Base-by-base conservation (phyloP, 2,888 invertebrate species). In the Habrosyne pyritoides region DNA sequence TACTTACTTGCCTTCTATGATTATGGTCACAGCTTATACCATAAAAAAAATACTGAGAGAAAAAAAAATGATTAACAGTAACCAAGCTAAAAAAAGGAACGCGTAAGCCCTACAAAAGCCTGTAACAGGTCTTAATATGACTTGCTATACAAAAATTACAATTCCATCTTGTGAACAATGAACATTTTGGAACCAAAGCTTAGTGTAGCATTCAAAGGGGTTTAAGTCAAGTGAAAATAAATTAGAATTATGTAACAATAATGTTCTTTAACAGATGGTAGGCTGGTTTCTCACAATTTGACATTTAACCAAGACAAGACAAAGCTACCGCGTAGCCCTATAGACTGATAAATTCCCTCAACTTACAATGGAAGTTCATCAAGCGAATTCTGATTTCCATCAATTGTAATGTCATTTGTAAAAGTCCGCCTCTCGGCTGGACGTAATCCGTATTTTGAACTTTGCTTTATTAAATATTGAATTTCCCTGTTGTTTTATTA, bases 221-320 rank as follows among this genome's bases (percentile, higher is more conserved):
- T 24, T 24, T 24, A 42, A 42, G 42, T 42, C 18, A 42, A 42
- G 42, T 14, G 42, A 18, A 18, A 18, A 18, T 42, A 18, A 42
- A 42, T 42, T 1, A 18, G 18, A 42, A 42, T 42, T 42, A 42
- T 7, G 18, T 42, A 42, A 42, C 42, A 42, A 42, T 18, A 18
- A 42, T 42, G 42, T 18, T 18, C 7, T 36, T 36, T 36, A 36
- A 6, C 14, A 36, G 36, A 18, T 42, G 18, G 42, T 42, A 42
- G 42, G 42, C 14, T 42, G 42, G 42, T 42, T 42, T 42, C 42
- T 42, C 42, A 42, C 42, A 42, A 42, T 42, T 14, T 42, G 14
- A 42, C 42, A 18, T 42, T 7, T 18, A 42, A 18, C 36, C 36
- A 42, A 18, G 14, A 42, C 36, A 42, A 42, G 36, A 42, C 42